Base-by-base conservation (phyloP, 2,888 invertebrate genomes). In the Dinocampus coccinellae region DNA sequence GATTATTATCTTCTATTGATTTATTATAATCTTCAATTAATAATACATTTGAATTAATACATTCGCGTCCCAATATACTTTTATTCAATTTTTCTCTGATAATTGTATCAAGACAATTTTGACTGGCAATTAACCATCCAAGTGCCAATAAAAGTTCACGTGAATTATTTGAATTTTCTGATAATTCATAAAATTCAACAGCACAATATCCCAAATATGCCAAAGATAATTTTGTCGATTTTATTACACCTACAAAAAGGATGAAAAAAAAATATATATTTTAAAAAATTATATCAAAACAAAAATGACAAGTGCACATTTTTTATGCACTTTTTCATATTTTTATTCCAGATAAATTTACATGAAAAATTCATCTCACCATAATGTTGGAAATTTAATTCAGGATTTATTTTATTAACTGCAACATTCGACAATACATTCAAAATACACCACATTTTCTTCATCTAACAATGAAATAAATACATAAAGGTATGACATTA, bases 111-210 rank as follows among this genome's bases (percentile, higher is more conserved):
- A 87, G 64, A 65, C 79, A 74, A 73, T 83, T 74, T 60, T 85
- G 79, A 0, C 78, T 81, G 55, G 82, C 80, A 24, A 88, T 67
- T 13, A 88, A 68, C 85, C 86, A 88, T 20, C 83, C 81, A 26
- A 88, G 76, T 10, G 88, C 87, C 57, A 88, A 68, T 58, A 88
- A 77, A 53, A 88, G 77, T 72, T 84, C 83, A 72, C 85, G 81
- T 33, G 36, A 39, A 72, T 79, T 86, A 36, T 80, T 77, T 53
- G 57, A 73, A 55, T 78, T 77, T 73, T 75, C 77, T 69, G 70
- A 76, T 7, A 86, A 76, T 2, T 80, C 76, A 74, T 87, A 88
- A 75, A 88, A 87, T n/a, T 86, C 81, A n/a, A 84, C 63, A 13
- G 72, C 78, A 22, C 83, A 79, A 68, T 88, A 88, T 60, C 85